A percentile compares a stretch with the other conserved stretches of the same genome.
These are phyloP conservation scores for Clunio marinus DNA, from an alignment of 2,888 invertebrate species.

Conservation along the genomic window DNA sequence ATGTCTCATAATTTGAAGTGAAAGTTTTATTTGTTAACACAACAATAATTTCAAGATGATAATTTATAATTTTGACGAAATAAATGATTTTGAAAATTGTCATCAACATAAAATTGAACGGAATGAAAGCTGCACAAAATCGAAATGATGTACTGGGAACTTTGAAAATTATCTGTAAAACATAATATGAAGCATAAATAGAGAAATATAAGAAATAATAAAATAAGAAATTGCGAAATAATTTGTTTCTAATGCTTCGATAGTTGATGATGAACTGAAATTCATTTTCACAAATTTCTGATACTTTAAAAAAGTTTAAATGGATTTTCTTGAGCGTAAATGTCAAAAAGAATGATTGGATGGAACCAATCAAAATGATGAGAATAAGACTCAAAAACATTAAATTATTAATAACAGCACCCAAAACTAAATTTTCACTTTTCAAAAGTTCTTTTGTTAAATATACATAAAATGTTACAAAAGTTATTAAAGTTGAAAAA, in stretches of 20 bases:
- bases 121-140: neutral
- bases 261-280: neutral
- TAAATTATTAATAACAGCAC: too few species aligned
- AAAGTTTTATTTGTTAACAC: neutral
- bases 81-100: neutral
- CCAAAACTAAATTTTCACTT: too few species aligned
- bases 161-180: neutral
- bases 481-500: too few species aligned
- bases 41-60: neutral
- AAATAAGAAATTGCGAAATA: neutral
- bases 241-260: neutral
- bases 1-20: neutral
- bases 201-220: neutral
- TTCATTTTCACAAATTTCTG: neutral
- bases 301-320: neutral
- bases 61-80: conserved; percentile 11
- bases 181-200: neutral
- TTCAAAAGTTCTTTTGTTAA: too few species aligned
- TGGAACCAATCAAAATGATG: too few species aligned
- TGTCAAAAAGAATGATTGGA: too few species aligned
- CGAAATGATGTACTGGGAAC: neutral
- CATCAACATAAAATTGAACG: neutral
- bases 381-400: too few species aligned
- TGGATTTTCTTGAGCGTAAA: neutral
- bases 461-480: too few species aligned